Conservation (phyloP, 2,888 invertebrate species). For the Amphipyra berbera region DNA sequence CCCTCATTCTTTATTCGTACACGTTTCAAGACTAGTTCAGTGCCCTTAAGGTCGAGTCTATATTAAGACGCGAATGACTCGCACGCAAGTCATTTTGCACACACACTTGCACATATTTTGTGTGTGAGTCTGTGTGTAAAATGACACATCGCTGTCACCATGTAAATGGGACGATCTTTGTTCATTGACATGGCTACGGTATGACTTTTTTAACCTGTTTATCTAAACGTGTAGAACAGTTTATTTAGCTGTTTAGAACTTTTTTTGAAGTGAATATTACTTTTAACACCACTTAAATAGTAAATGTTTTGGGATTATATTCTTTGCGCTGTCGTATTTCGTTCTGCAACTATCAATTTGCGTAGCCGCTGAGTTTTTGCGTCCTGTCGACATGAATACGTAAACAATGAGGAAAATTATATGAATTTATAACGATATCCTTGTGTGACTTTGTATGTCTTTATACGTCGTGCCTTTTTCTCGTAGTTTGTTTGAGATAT, state of each 20-base stretch:
- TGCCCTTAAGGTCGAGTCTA: slow-evolving; percentile 45
- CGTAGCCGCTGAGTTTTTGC: slow-evolving; percentile 7
- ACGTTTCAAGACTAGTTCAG: slow-evolving; percentile 39
- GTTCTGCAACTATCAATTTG: slow-evolving; percentile 10
- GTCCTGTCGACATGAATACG: slow-evolving; percentile 21
- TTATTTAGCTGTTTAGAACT: no score
- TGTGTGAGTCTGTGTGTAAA: slow-evolving; percentile 1
- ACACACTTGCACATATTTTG: not conserved
- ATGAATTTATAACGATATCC: slow-evolving; percentile 22
- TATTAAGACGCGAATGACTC: slow-evolving; percentile 31
- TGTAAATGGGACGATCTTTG: slow-evolving; percentile 8
- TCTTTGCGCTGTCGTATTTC: slow-evolving; percentile 2
- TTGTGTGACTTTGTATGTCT: slow-evolving; percentile 15
- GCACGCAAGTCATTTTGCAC: slow-evolving; percentile 12
- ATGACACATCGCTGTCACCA: slow-evolving; percentile 33
- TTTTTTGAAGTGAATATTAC: no score
- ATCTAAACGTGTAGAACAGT: slow-evolving; percentile 2
- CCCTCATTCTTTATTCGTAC: not conserved
- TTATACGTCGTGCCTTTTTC: slow-evolving; percentile 10
- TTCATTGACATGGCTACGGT: slow-evolving; percentile 42
- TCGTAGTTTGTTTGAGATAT: not conserved
- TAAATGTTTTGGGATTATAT: not conserved
- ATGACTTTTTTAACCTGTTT: slow-evolving; percentile 13
- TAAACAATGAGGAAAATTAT: slow-evolving; percentile 40
- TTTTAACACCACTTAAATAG: no score